Base-by-base conservation (phyloP, 2,888 invertebrate species). In the Catocala sponsa region DNA sequence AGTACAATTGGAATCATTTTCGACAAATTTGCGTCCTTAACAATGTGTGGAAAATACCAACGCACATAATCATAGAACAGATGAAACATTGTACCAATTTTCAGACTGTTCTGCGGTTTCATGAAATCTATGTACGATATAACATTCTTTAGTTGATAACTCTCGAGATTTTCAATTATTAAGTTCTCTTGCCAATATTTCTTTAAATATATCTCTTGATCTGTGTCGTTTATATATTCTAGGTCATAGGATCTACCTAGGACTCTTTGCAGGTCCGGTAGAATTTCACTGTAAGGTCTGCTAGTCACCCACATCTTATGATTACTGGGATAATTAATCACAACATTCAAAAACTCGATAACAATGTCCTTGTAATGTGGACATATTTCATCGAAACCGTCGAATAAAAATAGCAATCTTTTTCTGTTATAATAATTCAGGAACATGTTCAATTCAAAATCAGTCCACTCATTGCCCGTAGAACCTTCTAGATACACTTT, bases 271-370 rank as follows among this genome's bases (percentile, higher is more conserved):
- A 68, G 44, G 1, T 42, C 52, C 2, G 54, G 51, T 35, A 53
- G 11, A 7, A 71, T 60, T 10, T 61, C 55, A 35, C 73, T 71
- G 47, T 77, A 70, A 0, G 72, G 58, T n/a, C 77, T 59, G 9
- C 70, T 70, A 0, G 78, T 72, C 6, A 79, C 66, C 65, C 72
- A 68, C 51, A 67, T 65, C 53, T 55, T 67, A 25, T 67, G 63
- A 41, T 12, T 46, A 0, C 13, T 33, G 4, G 38, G 48, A 42
- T 53, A 47, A 32, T 53, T 32, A 41, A 41, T 52, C 7, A 59
- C 7, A 1, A 48, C 41, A n/a, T 41, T 48, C 10, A 59, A n/a
- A 33, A 59, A 53, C 6, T 15, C 11, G 2, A 53, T 54, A 10
- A 60, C 58, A 25, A 43, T 55, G 4, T 13, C 44, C 54, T 63